Percentiles rank a stretch among this genome's conserved stretches.
Conservation (phyloP, 2,113 vertebrate genomes). For the Turnix velox region DNA sequence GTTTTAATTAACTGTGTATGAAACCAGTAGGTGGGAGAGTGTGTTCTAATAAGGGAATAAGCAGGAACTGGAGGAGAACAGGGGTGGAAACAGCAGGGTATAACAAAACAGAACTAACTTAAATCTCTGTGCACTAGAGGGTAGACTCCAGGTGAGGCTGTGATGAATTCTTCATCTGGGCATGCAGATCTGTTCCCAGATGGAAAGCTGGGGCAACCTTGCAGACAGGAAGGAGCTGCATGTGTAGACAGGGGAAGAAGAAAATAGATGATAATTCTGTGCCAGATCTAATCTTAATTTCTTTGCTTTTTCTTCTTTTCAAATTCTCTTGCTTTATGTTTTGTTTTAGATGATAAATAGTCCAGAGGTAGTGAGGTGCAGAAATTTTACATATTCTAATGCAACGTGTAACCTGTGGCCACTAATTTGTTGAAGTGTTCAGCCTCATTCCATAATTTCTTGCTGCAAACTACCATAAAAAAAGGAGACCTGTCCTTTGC, state of each 20-base stretch:
- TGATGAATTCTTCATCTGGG: not conserved
- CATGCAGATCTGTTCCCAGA: not conserved
- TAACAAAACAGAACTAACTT: not conserved
- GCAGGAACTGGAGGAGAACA: not conserved
- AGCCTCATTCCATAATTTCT: not conserved
- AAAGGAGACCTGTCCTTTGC: not conserved
- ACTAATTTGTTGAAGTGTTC: not conserved
- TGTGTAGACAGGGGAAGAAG: not conserved
- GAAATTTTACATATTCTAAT: not conserved
- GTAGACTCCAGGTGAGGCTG: not conserved
- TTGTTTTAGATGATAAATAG: not conserved
- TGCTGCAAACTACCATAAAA: not conserved
- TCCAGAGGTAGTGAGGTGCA: not conserved
- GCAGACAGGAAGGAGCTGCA: not conserved
- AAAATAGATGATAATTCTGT: not conserved
- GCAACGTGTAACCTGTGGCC: not conserved
- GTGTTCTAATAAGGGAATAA: not conserved
- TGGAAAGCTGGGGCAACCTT: not conserved
- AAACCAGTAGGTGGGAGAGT: not conserved
- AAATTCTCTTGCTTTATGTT: not conserved
- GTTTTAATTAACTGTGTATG: not conserved
- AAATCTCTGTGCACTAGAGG: not conserved
- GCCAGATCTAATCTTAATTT: not conserved
- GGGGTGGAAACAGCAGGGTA: not conserved
- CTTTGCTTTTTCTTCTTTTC: not conserved